Evolutionary conservation across 2,888 invertebrate species (phyloP), one percentile per base, ranked within the genome.

Genomic region (Pandemis corylana): DNA sequence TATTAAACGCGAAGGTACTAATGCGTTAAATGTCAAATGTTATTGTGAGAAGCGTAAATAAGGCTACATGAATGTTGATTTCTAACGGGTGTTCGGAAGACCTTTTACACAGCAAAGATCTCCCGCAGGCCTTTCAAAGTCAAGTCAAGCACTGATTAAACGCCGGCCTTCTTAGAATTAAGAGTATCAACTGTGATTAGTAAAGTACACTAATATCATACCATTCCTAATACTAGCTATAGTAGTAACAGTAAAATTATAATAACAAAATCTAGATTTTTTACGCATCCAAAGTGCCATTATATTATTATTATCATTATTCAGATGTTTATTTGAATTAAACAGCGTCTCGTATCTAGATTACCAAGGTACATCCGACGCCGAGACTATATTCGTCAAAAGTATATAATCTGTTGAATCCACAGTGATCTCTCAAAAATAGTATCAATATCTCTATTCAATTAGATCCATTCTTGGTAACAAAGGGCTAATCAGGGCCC

Each of bases 401-500:
- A 13, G 13, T 13, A 61, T 61, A 7, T 7, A 61, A 41, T 61
- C 61, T 65, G n/a, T 28, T 65, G 13, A 28, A 49, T 28, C 65
- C 28, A 46, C 20, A 20, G 10, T 49, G 49, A 65, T 65, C 12
- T 65, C 65, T 13, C 44, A 67, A 67, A 67, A 67, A 36, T 51
- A n/a, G 41, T 53, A 56, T 67, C 67, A 20, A n/a, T n/a, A 63
- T 41, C 62, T 41, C 42, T 41, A 53, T 65, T 46, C 53, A 67
- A 53, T 79, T 77, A 76, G 76, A 74, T 76, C 76, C 77, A 78
- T 83, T 85, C 80, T 80, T 79, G 76, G 78, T 78, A 77, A 87
- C 83, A 84, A 87, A 88, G 88, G 87, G 87, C 85, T 86, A 84
- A 87, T 85, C 82, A 81, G 80, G 78, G 80, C 81, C 83, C 78